phyloP scores from a whole-genome alignment of 2,113 vertebrate species.

The Pogona vitticeps region DNA sequence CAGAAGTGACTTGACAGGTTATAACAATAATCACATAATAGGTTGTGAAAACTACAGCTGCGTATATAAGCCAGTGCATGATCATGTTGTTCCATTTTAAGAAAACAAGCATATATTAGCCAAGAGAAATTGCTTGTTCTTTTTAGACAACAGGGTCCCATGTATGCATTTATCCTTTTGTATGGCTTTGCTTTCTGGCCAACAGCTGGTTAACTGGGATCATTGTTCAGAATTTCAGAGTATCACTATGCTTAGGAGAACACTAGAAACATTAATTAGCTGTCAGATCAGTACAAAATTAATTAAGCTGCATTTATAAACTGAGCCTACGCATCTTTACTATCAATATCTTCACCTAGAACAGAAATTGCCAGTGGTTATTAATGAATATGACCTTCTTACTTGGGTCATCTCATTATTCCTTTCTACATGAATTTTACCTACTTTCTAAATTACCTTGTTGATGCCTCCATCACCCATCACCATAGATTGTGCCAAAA shows the following conservation, averaged over 20 bases:
- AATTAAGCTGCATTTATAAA: constrained; percentile 14
- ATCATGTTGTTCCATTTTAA: background rate
- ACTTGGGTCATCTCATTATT: constrained; percentile 18
- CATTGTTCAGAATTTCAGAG: background rate
- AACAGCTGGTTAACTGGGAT: background rate
- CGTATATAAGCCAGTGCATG: background rate
- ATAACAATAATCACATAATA: background rate
- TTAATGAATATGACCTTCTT: constrained; percentile 5
- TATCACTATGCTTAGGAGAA: background rate
- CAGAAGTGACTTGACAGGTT: too few species aligned
- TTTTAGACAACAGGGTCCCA: too few species aligned
- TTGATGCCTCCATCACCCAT: constrained; percentile 1
- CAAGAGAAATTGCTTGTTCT: background rate
- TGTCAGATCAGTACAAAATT: constrained; percentile 7
- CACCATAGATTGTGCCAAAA: background rate
- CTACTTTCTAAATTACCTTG: constrained; percentile 9
- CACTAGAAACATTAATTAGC: constrained; percentile 10
- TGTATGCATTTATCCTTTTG: background rate
- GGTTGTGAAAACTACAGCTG: too few species aligned
- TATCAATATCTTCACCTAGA: constrained; percentile 13
- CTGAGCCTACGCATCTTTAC: background rate
- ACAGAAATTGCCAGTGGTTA: constrained; percentile 22
- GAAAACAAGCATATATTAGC: background rate
- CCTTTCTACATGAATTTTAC: background rate
- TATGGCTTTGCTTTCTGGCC: background rate